These are phyloP conservation scores for Amphiura filiformis DNA, from an alignment of 35 echinoderm and acorn worm genomes.

Conservation along the genomic window DNA sequence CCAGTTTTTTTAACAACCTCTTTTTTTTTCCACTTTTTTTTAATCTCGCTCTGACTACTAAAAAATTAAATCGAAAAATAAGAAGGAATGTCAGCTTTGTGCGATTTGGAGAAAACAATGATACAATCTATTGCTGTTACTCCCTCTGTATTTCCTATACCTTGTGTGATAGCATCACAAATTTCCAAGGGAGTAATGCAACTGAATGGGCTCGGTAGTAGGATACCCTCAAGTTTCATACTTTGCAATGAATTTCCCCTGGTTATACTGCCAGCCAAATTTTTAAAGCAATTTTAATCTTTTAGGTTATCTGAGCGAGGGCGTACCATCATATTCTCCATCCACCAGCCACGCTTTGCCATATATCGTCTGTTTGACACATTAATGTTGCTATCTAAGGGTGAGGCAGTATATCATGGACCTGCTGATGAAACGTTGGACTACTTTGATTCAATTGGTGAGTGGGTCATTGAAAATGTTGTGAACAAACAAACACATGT, in stretches of 20 bases:
- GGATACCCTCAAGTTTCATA: no score
- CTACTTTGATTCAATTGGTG: constrained; percentile 71
- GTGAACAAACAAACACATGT: not conserved
- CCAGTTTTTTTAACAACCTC: no score
- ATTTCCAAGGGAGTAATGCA: no score
- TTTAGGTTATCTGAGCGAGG: constrained; percentile 65
- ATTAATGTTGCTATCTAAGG: constrained; percentile 53
- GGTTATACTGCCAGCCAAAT: no score
- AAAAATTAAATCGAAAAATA: not conserved
- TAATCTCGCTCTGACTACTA: not conserved
- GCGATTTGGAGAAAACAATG: no score
- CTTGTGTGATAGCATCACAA: no score
- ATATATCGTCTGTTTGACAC: constrained; percentile 80
- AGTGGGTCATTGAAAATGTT: not conserved
- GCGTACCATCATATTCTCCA: constrained; percentile 75
- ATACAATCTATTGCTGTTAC: no score
- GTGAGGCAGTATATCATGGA: constrained; percentile 73
- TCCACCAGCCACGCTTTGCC: constrained; percentile 73
- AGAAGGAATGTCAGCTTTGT: no score
- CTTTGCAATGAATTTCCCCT: no score
- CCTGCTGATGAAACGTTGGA: constrained; percentile 41
- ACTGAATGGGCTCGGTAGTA: no score
- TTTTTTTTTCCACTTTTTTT: not conserved
- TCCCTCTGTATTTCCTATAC: no score
- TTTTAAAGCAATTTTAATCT: no score